Evolutionary conservation across 1,140 invertebrate species (phyloP), one percentile per base, ranked within the genome.

Genomic region (Lepidotrigona ventralis): DNA sequence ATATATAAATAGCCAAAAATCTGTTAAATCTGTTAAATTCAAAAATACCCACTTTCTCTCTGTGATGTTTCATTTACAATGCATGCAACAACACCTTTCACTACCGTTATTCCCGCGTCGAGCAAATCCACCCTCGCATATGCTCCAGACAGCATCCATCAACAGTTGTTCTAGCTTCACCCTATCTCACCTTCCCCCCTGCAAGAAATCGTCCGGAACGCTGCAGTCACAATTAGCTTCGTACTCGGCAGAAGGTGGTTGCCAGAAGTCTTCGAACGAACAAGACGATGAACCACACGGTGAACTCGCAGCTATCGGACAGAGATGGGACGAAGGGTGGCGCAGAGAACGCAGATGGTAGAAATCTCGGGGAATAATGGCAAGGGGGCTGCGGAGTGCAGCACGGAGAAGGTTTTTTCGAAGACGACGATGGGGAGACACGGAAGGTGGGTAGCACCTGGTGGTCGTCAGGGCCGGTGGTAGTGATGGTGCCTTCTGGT

Each of bases 391-490:
- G 53, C n/a, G 66, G 68, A 33, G 66, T 12, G 71, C 72, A 60
- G 74, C 21, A 69, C 74, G 75, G 83, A 70, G 80, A 81, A 81
- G 84, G 81, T 88, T 93, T 89, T 89, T 90, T 91, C 79, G 83
- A 90, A 91, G 86, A 90, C 81, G 84, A 81, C 86, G 86, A 90
- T 84, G 81, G 77, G 84, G 84, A 89, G 88, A 88, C 86, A 89
- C 83, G 90, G 91, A 92, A 93, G 92, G 92, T 92, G 92, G 90
- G 85, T 86, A 92, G 91, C 93, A 94, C 93, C 93, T 93, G 93
- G 93, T 92, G 87, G 88, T 89, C 88, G 88, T 85, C 79, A 86
- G 87, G 78, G 88, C 87, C 88, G 88, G 86, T 90, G 87, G 86
- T 89, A 89, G 85, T 86, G 86, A 85, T 79, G 83, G 88, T 86